phyloP scores from a whole-genome alignment of 1,140 invertebrate species.

The Ostrea denselamellosa region DNA sequence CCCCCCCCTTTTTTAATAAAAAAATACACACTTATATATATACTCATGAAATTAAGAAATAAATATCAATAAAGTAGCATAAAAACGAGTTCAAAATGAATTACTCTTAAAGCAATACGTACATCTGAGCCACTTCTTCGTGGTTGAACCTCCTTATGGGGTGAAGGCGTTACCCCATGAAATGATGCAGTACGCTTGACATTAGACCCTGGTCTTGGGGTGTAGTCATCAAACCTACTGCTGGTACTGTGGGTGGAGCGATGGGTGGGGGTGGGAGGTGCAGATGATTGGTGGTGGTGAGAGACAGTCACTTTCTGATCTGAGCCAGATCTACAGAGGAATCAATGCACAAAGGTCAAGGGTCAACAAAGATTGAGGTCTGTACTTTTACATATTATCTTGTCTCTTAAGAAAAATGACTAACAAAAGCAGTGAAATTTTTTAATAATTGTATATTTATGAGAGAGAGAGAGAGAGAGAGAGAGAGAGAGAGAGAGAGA shows the following conservation, averaged over 20 bases:
- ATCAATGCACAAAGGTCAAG: conserved; percentile 6
- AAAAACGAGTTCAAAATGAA: too few relatives aligned
- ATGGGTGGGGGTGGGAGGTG: conserved; percentile 31
- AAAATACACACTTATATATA: too few relatives aligned
- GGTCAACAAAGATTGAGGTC: background rate
- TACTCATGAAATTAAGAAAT: too few relatives aligned
- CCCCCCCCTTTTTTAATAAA: too few relatives aligned
- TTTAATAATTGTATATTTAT: too few relatives aligned
- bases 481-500: too few relatives aligned
- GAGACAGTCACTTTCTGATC: conserved; percentile 40
- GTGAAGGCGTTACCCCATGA: conserved; percentile 61
- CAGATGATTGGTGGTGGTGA: background rate
- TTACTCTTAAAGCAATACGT: background rate
- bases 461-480: too few relatives aligned
- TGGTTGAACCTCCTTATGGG: conserved; percentile 52
- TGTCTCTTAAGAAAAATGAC: background rate
- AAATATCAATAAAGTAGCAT: too few relatives aligned
- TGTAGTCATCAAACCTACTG: background rate
- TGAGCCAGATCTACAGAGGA: conserved; percentile 31
- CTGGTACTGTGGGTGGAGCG: background rate
- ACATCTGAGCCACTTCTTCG: conserved; percentile 56
- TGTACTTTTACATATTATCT: background rate
- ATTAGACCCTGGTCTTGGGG: conserved; percentile 49
- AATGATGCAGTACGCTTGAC: conserved; percentile 67
- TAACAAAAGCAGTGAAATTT: background rate